These are phyloP conservation scores for Beris chalybata DNA, from an alignment of 2,888 invertebrate genomes.

Conservation along the genomic window DNA sequence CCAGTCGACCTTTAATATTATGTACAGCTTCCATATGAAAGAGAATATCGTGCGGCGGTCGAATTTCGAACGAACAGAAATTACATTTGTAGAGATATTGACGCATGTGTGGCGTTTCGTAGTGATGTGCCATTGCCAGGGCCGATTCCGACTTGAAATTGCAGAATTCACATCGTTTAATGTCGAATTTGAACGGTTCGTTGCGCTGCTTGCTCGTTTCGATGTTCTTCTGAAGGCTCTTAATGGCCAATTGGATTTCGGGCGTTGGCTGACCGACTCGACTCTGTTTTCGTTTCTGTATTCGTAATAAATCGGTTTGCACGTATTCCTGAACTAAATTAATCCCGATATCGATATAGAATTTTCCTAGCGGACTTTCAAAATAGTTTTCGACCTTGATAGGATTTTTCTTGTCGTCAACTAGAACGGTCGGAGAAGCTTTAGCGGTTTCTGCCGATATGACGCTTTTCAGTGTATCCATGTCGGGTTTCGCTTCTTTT, in stretches of 20 bases:
- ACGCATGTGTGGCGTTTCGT: constrained; percentile 90
- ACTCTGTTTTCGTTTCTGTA: constrained; percentile 82
- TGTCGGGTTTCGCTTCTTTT: constrained; percentile 61
- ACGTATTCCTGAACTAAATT: constrained; percentile 91
- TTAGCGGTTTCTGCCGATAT: constrained; percentile 53
- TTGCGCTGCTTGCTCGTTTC: constrained; percentile 86
- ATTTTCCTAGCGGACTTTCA: constrained; percentile 84
- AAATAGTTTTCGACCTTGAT: constrained; percentile 65
- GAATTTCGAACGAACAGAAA: constrained; percentile 78
- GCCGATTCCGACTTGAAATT: constrained; percentile 86
- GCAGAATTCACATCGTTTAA: constrained; percentile 85
- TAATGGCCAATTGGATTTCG: constrained; percentile 69
- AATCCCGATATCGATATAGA: constrained; percentile 88
- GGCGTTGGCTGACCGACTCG: constrained; percentile 62
- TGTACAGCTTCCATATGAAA: constrained; percentile 93
- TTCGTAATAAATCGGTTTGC: constrained; percentile 85
- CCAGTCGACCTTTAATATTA: constrained; percentile 78
- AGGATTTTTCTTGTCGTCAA: constrained; percentile 38
- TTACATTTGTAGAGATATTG: constrained; percentile 85
- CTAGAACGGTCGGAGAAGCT: constrained; percentile 44
- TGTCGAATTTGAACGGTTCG: constrained; percentile 72
- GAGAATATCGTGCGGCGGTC: constrained; percentile 84
- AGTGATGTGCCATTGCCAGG: constrained; percentile 80
- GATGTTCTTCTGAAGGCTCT: constrained; percentile 80
- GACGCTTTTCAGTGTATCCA: constrained; percentile 59